Evolutionary conservation across 2,888 invertebrate species (phyloP).

Genomic region (Drosophila mimica): DNA sequence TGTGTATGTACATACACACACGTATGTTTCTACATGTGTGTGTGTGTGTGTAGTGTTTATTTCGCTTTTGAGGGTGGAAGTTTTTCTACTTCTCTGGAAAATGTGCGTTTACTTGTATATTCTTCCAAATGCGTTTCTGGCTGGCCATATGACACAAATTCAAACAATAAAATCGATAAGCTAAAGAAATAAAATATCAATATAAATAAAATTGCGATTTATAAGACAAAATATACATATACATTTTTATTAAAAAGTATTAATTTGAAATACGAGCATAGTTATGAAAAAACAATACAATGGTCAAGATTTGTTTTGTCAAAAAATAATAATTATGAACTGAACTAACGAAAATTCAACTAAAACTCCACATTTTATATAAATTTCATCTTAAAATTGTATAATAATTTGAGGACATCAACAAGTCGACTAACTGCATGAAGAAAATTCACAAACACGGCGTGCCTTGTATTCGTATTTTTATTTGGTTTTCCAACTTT

Average conservation of each 20-base stretch:
- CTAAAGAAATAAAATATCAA: not conserved
- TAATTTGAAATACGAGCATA: not conserved
- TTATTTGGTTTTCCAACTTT: slow-evolving; percentile 80
- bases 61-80: slow-evolving; percentile 77
- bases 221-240: not conserved
- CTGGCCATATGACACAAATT: slow-evolving; percentile 56
- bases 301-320: not conserved
- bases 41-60: slow-evolving; percentile 49
- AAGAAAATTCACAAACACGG: slow-evolving; percentile 55
- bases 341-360: not conserved
- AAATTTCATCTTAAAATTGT: not conserved
- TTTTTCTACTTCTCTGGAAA: slow-evolving; percentile 81
- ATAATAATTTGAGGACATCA: slow-evolving; percentile 31
- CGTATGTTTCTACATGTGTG: slow-evolving; percentile 35
- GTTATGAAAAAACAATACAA: not conserved
- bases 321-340: not conserved
- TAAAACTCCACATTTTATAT: not conserved
- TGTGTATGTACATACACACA: slow-evolving; percentile 25
- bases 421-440: slow-evolving; percentile 32
- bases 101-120: slow-evolving; percentile 78
- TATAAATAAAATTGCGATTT: not conserved
- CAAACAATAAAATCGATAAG: not conserved
- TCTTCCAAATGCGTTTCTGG: slow-evolving; percentile 64
- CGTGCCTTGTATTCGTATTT: slow-evolving; percentile 72
- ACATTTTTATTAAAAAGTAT: not conserved